A percentile compares a stretch with the other conserved stretches of the same genome.
Evolutionary conservation across 2,888 invertebrate species (phyloP).

Genomic region (Phortica okadai): DNA sequence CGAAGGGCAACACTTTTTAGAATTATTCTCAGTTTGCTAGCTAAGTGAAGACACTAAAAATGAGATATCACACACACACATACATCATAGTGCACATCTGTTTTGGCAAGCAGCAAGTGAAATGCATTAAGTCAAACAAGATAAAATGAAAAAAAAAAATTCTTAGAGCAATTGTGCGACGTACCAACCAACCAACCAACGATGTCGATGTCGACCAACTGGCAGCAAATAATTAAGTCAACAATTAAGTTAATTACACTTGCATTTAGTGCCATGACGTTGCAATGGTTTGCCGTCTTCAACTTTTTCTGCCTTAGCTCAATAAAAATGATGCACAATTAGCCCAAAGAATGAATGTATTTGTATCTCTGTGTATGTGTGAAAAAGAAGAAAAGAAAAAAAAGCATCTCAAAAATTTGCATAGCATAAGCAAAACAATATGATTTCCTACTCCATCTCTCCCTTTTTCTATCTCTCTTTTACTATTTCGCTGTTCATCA

Average conservation of each 20-base stretch:
- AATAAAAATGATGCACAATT: constrained; percentile 2
- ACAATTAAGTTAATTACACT: constrained; percentile 65
- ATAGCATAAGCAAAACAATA: background rate
- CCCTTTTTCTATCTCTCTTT: background rate
- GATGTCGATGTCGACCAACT: constrained; percentile 32
- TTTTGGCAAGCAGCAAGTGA: too few species aligned
- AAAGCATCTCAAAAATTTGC: background rate
- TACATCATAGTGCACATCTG: too few species aligned
- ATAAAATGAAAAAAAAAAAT: background rate
- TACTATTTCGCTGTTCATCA: background rate
- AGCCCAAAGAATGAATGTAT: background rate
- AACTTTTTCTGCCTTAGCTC: constrained; percentile 40
- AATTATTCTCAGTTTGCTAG: background rate
- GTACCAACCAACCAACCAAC: background rate
- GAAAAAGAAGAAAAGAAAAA: background rate
- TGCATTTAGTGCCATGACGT: constrained; percentile 37
- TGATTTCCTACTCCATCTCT: background rate
- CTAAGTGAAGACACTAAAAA: background rate
- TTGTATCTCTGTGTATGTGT: too few species aligned
- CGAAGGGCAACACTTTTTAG: background rate
- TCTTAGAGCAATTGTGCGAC: background rate
- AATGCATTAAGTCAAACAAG: too few species aligned
- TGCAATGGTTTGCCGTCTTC: constrained; percentile 38
- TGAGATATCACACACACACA: too few species aligned
- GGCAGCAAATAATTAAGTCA: constrained; percentile 56